Conservation (phyloP, 2,888 invertebrate genomes). For the Drosophila differens region DNA sequence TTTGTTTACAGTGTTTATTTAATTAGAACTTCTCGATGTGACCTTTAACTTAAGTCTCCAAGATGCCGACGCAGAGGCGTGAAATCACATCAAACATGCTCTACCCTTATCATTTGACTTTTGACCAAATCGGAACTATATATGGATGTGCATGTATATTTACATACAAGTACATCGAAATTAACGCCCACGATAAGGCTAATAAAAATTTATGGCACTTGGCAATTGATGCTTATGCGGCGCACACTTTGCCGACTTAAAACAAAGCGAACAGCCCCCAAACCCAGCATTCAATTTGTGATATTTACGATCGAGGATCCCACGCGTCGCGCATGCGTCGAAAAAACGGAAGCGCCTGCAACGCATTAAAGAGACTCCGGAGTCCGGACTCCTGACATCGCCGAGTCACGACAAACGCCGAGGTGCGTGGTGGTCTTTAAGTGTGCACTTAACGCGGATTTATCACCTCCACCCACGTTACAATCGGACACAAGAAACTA, state of each 20-base stretch:
- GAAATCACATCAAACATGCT: slow-evolving; percentile 6
- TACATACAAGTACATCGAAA: slow-evolving; percentile 24
- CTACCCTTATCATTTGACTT: slow-evolving; percentile 16
- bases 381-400: background rate
- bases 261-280: slow-evolving; percentile 41
- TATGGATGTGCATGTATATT: background rate
- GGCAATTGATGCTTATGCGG: slow-evolving; percentile 57
- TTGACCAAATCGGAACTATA: background rate
- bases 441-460: slow-evolving; percentile 81
- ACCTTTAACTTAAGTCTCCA: slow-evolving; percentile 18
- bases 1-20: slow-evolving; percentile 56
- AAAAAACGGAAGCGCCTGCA: slow-evolving; percentile 64
- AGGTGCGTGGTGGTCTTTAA: slow-evolving; percentile 63
- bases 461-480: slow-evolving; percentile 78
- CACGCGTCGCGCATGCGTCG: slow-evolving; percentile 73
- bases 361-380: background rate
- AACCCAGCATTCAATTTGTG: slow-evolving; percentile 66
- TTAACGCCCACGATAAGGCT: slow-evolving; percentile 36
- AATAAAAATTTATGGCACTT: slow-evolving; percentile 80
- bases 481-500: slow-evolving; percentile 13
- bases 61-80: slow-evolving; percentile 8
- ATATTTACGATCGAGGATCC: slow-evolving; percentile 74
- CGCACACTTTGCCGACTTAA: slow-evolving; percentile 22
- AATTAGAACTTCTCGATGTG: slow-evolving; percentile 55
- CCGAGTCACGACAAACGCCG: slow-evolving; percentile 10